These are phyloP conservation scores for Hylyphantes graminicola DNA, from an alignment of 1,140 invertebrate genomes.

Conservation along the genomic window DNA sequence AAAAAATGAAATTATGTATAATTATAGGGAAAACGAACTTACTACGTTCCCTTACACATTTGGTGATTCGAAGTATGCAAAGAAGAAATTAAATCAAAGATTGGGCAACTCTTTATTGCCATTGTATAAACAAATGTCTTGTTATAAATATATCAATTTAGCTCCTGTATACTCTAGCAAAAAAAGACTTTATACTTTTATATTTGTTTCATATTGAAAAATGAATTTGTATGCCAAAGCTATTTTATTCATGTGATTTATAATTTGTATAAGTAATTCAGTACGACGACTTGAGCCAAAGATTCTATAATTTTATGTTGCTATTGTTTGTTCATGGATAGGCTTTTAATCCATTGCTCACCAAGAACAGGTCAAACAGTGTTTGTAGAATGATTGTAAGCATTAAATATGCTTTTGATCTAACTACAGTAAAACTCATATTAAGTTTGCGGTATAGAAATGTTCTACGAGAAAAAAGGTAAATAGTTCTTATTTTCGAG, in stretches of 20 bases:
- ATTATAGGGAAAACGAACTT: background rate
- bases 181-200: slow-evolving; percentile 34
- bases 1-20: background rate
- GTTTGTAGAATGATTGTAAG: too few relatives aligned
- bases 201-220: slow-evolving; percentile 41
- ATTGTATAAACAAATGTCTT: slow-evolving; percentile 15
- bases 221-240: slow-evolving; percentile 20
- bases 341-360: background rate
- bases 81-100: slow-evolving; percentile 33
- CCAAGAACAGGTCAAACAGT: too few relatives aligned
- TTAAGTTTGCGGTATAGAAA: too few relatives aligned
- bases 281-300: slow-evolving; percentile 20
- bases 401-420: too few relatives aligned
- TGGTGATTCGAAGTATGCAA: slow-evolving; percentile 24
- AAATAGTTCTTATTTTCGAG: too few relatives aligned
- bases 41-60: background rate
- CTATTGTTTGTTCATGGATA: slow-evolving; percentile 33
- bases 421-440: too few relatives aligned
- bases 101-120: slow-evolving; percentile 17
- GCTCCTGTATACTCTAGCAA: slow-evolving; percentile 20
- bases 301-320: slow-evolving; percentile 35
- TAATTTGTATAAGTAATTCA: too few relatives aligned
- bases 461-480: too few relatives aligned
- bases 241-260: too few relatives aligned
- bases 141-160: slow-evolving; percentile 47